Evolutionary conservation across 2,797 vertebrate genomes (phyloP), one percentile per base, ranked within the genome.

Genomic region (Ptychobarbus kaznakovi): DNA sequence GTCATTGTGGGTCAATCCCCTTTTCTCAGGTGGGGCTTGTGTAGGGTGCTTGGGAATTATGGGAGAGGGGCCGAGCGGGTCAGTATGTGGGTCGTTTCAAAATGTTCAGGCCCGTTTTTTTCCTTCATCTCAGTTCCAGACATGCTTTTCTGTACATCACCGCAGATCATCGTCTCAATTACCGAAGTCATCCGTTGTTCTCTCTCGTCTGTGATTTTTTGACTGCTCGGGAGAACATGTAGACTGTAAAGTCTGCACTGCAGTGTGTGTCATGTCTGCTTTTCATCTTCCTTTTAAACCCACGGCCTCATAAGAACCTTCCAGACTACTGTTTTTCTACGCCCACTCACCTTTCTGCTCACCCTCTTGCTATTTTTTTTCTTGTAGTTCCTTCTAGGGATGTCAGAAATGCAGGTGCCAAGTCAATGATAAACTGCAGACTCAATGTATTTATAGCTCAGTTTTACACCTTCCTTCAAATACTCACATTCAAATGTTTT

Each of bases 81-180:
- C 82, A 88, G 72, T 80, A 66, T 79, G n/a, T 76, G 80, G 86
- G 86, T 83, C 84, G 20, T 82, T 81, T 80, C 61, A 58, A 65
- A 79, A 77, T 83, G 80, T 87, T 70, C 87, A 32, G 18, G 46
- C 13, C 61, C 70, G 28, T 74, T 46, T 73, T 86, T 72, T 46
- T 12, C 16, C 22, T 7, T 42, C 10, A 58, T 70, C 32, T 40
- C 11, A 13, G 20, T 53, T 38, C 56, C 65, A 56, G 65, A 75
- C 65, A 56, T 38, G 51, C n/a, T 61, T 88, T 75, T 86, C 77
- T 63, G 73, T 74, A 85, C 80, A 83, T 90, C 87, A 73, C 38
- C 79, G 46, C 79, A 66, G 82, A 89, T 90, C 86, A 88, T 90
- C 80, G 25, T 90, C 88, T 87, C 88, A 70, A 87, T 89, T 89